A percentile compares a stretch with the other conserved stretches of the same genome.
Conservation (phyloP, 2,113 vertebrate species). For the Bucco capensis region DNA sequence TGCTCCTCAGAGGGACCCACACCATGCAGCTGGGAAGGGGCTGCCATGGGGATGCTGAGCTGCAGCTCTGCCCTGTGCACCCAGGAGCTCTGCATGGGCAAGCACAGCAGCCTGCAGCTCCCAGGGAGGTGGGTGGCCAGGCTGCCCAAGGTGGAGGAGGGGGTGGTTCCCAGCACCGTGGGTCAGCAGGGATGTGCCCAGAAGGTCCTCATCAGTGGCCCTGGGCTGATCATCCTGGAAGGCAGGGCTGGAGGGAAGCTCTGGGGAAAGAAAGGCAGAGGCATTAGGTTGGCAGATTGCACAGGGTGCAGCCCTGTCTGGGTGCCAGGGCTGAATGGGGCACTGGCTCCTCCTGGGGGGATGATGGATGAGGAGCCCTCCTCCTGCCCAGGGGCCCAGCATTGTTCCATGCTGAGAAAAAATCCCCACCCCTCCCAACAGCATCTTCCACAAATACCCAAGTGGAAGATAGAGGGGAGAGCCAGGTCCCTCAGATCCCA, state of each 20-base stretch:
- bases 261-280: background rate
- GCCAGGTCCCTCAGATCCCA: background rate
- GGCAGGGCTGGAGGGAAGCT: background rate
- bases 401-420: background rate
- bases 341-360: background rate
- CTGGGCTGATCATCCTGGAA: background rate
- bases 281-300: background rate
- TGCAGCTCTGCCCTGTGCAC: background rate
- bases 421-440: background rate
- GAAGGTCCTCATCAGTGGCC: fast-evolving
- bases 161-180: background rate
- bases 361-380: background rate
- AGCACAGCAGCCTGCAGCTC: background rate
- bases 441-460: background rate
- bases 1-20: conserved; percentile 56
- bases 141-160: no score
- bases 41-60: conserved; percentile 31
- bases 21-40: conserved; percentile 26
- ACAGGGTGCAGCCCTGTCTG: fast-evolving
- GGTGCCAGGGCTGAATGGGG: fast-evolving
- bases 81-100: background rate
- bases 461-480: background rate
- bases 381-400: background rate
- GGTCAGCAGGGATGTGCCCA: background rate
- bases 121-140: background rate